A percentile compares a stretch with the other conserved stretches of the same genome.
Conservation (phyloP, 2,113 vertebrate genomes). For the Tautogolabrus adspersus region DNA sequence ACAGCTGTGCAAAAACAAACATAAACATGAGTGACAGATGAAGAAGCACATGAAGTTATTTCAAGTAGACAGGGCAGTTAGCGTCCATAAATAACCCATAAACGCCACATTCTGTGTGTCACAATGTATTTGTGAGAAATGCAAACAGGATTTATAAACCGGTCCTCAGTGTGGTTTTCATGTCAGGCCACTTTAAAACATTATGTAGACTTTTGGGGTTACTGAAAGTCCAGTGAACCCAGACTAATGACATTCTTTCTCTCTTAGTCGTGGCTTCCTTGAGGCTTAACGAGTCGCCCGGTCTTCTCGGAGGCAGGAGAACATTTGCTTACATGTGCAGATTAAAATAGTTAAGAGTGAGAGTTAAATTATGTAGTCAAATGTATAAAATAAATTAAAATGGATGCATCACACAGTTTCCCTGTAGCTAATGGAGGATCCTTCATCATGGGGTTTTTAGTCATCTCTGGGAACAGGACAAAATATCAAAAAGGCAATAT, state of each 20-base stretch:
- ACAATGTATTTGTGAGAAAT: not conserved
- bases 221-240: constrained; percentile 10
- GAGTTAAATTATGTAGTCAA: not conserved
- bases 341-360: not conserved
- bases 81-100: not conserved
- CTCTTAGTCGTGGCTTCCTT: constrained; percentile 15
- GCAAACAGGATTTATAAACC: not conserved
- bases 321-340: not conserved
- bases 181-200: not conserved
- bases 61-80: no score
- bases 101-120: not conserved
- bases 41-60: no score
- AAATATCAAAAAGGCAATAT: no score
- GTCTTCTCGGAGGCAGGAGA: not conserved
- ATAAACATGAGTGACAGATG: no score
- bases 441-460: not conserved
- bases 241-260: constrained; percentile 22
- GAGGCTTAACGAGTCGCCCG: constrained; percentile 8
- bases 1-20: no score
- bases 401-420: not conserved
- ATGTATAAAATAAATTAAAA: no score
- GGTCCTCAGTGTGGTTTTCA: not conserved
- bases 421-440: not conserved
- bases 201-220: not conserved
- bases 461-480: not conserved